A percentile compares a stretch with the other conserved stretches of the same genome.
These are phyloP conservation scores for Laspeyria flexula DNA, from an alignment of 2,888 invertebrate genomes.

Conservation along the genomic window DNA sequence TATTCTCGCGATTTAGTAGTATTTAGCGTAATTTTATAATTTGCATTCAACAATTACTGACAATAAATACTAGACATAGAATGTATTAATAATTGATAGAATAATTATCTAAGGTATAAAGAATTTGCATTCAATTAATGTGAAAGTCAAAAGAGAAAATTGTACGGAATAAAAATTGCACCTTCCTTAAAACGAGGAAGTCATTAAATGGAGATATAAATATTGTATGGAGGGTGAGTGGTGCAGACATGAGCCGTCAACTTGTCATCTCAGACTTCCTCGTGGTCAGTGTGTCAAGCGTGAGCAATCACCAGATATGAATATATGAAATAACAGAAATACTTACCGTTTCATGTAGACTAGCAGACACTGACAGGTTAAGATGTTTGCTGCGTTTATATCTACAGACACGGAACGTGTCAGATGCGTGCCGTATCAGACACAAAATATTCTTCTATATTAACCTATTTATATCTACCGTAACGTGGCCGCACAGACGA, in stretches of 20 bases:
- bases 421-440: too few relatives aligned
- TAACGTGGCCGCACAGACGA: too few relatives aligned
- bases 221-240: slow-evolving; percentile 37
- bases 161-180: not conserved
- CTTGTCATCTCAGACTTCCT: slow-evolving; percentile 57
- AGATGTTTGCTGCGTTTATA: not conserved
- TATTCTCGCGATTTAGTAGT: not conserved
- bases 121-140: too few relatives aligned
- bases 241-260: slow-evolving; percentile 58
- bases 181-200: slow-evolving; percentile 8
- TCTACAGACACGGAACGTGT: too few relatives aligned
- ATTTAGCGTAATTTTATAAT: not conserved
- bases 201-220: slow-evolving; percentile 20
- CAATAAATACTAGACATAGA: too few relatives aligned
- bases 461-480: too few relatives aligned
- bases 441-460: too few relatives aligned
- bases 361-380: slow-evolving; percentile 23
- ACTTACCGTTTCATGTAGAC: slow-evolving; percentile 48
- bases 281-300: slow-evolving; percentile 71
- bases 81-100: too few relatives aligned
- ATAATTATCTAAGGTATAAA: too few relatives aligned
- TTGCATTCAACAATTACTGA: not conserved
- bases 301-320: slow-evolving; percentile 60
- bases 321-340: slow-evolving; percentile 52
- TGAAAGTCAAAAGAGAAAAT: not conserved